Conservation (phyloP, 2,888 invertebrate species). For the Unio pictorum region DNA sequence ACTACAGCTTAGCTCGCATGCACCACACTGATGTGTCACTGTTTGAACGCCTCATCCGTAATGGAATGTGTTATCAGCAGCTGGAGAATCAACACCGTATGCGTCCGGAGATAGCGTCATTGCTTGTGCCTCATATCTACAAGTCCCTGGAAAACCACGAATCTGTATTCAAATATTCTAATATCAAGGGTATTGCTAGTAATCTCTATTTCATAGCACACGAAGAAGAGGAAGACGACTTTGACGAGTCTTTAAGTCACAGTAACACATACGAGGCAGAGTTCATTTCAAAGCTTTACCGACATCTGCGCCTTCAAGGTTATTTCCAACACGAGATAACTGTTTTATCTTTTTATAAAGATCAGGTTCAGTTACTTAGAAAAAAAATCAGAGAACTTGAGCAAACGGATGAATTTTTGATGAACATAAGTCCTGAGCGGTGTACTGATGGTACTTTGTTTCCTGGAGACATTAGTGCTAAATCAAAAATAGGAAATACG, state of each 20-base stretch:
- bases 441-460: too few species aligned
- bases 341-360: slow-evolving; percentile 63
- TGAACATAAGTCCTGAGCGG: too few species aligned
- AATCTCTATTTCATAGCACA: slow-evolving; percentile 64
- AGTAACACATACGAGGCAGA: slow-evolving; percentile 59
- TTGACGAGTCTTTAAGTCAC: slow-evolving; percentile 55
- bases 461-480: too few species aligned
- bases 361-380: slow-evolving; percentile 55
- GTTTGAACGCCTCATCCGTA: slow-evolving; percentile 85
- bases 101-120: slow-evolving; percentile 65
- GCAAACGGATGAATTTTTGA: slow-evolving; percentile 73
- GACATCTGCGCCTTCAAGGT: slow-evolving; percentile 60
- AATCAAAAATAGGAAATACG: slow-evolving; percentile 7
- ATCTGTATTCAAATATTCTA: slow-evolving; percentile 42
- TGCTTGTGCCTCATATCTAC: slow-evolving; percentile 69
- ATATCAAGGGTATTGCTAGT: slow-evolving; percentile 49
- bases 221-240: slow-evolving; percentile 43
- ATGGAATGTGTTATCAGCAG: slow-evolving; percentile 76
- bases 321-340: slow-evolving; percentile 60
- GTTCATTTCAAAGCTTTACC: slow-evolving; percentile 53
- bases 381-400: slow-evolving; percentile 47
- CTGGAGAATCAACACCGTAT: slow-evolving; percentile 77
- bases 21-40: slow-evolving; percentile 84
- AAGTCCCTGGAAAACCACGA: slow-evolving; percentile 44
- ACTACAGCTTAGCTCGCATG: slow-evolving; percentile 79